A percentile compares a stretch with the other conserved stretches of the same genome.
These are phyloP conservation scores for Dendrolimus kikuchii DNA, from an alignment of 1,140 invertebrate genomes.

Conservation along the genomic window DNA sequence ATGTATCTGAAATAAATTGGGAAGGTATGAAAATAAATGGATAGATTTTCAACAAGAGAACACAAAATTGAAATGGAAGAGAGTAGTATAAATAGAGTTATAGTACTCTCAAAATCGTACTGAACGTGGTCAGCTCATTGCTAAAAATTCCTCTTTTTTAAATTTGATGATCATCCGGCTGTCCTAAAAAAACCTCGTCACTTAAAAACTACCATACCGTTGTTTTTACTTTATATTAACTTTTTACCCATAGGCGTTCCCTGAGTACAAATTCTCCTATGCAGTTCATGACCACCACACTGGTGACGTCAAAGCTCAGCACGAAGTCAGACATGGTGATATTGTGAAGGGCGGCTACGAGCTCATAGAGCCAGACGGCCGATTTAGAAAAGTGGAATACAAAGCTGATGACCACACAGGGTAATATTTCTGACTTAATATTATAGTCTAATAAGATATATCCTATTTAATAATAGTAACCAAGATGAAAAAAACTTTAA, in stretches of 20 bases:
- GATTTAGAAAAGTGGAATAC: constrained; percentile 73
- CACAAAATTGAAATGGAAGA: too few species aligned
- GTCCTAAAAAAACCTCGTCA: too few species aligned
- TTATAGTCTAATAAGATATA: not conserved
- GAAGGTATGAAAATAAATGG: too few species aligned
- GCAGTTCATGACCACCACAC: constrained; percentile 71
- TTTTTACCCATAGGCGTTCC: constrained; percentile 47
- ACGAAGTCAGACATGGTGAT: constrained; percentile 72
- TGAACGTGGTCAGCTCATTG: too few species aligned
- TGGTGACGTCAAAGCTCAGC: constrained; percentile 70
- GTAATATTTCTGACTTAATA: constrained; percentile 22
- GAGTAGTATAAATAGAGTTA: too few species aligned
- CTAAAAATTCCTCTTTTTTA: too few species aligned
- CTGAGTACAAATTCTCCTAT: constrained; percentile 73
- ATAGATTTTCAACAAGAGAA: too few species aligned
- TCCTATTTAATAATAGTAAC: too few species aligned
- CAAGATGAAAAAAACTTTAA: too few species aligned
- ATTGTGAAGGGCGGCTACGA: constrained; percentile 75
- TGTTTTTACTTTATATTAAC: not conserved
- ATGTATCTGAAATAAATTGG: too few species aligned
- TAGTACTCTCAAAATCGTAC: too few species aligned
- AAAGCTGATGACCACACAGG: constrained; percentile 71
- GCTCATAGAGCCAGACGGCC: constrained; percentile 74
- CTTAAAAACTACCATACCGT: not conserved
- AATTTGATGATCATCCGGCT: too few species aligned